phyloP scores from a whole-genome alignment of 1,140 invertebrate species.

The Telenomus remus region DNA sequence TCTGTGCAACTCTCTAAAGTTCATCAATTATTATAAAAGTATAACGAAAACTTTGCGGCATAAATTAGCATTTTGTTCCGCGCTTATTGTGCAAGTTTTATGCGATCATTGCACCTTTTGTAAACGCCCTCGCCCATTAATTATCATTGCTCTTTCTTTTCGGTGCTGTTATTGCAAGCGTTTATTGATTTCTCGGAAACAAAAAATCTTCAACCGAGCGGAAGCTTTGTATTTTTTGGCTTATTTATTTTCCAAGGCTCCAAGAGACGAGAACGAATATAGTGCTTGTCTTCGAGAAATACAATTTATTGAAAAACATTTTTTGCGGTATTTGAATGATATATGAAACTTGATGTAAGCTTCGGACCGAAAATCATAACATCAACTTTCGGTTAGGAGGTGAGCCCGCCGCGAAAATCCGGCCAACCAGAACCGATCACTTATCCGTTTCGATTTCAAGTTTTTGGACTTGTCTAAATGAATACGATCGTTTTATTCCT shows the following conservation, averaged over 20 bases:
- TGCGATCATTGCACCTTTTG: conserved; percentile 33
- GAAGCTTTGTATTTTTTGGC: no score
- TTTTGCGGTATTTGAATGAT: neutral
- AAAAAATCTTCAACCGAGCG: no score
- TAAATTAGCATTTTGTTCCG: conserved; percentile 12
- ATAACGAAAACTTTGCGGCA: conserved; percentile 28
- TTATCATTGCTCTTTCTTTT: conserved; percentile 16
- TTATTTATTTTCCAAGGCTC: no score
- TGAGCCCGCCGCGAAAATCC: conserved; percentile 26
- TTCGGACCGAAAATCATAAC: conserved; percentile 19
- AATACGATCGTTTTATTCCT: conserved; percentile 11
- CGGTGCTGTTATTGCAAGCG: conserved; percentile 1
- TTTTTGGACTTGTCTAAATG: conserved; percentile 43
- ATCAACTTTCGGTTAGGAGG: neutral
- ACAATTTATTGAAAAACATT: no score
- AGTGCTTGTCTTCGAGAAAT: no score
- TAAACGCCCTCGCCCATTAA: conserved; percentile 25
- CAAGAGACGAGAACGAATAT: no score
- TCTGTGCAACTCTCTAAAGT: conserved; percentile 23
- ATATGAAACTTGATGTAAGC: neutral
- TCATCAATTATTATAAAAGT: conserved; percentile 57
- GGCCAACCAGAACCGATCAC: conserved; percentile 28
- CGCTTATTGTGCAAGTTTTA: conserved; percentile 32
- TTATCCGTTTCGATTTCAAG: conserved; percentile 49
- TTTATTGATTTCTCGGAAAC: no score